Conservation (phyloP, 2,888 invertebrate species). For the Syritta pipiens region DNA sequence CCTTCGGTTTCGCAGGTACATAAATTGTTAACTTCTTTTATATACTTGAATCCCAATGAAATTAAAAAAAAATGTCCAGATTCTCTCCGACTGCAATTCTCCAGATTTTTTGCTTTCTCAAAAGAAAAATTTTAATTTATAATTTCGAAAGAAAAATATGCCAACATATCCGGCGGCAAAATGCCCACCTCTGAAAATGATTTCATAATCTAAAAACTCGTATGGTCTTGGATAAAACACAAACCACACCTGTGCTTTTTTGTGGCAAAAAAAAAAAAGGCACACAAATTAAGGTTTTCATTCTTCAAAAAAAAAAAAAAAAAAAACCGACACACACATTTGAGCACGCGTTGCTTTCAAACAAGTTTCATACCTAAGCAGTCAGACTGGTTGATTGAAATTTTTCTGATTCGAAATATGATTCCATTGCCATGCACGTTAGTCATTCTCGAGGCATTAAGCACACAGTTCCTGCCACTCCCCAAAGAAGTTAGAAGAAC, state of each 20-base stretch:
- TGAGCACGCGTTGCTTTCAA: constrained; percentile 10
- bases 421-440: constrained; percentile 6
- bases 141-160: constrained; percentile 19
- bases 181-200: neutral
- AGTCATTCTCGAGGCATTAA: constrained; percentile 32
- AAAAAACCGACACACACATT: neutral
- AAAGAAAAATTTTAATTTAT: neutral
- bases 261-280: neutral
- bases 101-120: neutral
- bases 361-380: constrained; percentile 20
- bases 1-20: too few species aligned
- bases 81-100: too few species aligned
- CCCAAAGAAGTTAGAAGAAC: neutral
- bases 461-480: constrained; percentile 40
- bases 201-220: constrained; percentile 29
- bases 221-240: constrained; percentile 1
- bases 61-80: neutral
- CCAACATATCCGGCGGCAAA: constrained; percentile 43
- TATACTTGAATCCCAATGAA: too few species aligned
- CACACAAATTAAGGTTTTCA: neutral
- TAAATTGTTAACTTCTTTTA: too few species aligned
- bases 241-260: constrained; percentile 45
- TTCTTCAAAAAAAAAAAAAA: constrained; percentile 1
- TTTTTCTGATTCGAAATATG: constrained; percentile 17
- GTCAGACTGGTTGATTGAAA: constrained; percentile 17